Evolutionary conservation across 1,140 invertebrate genomes (phyloP).

Genomic region (Yoshiicerus persimilis): DNA sequence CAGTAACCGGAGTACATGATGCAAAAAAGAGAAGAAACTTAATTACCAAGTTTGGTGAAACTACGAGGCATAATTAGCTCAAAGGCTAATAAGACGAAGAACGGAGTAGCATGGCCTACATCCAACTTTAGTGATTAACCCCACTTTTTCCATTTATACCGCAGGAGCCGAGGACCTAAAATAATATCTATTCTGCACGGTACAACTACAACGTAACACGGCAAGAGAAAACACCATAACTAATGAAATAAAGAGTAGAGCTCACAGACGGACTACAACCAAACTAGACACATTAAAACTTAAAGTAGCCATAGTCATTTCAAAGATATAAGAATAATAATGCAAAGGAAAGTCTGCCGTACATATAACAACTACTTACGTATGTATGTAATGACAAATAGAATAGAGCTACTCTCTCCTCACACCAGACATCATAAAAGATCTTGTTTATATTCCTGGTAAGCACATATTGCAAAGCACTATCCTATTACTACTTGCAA

Average conservation of each 20-base stretch:
- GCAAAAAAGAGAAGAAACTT: background rate
- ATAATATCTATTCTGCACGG: background rate
- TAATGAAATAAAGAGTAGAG: conserved; percentile 1
- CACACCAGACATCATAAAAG: background rate
- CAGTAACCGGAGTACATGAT: background rate
- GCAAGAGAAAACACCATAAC: background rate
- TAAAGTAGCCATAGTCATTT: background rate
- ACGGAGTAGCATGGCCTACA: background rate
- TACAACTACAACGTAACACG: background rate
- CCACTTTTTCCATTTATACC: conserved; percentile 8
- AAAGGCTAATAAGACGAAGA: conserved; percentile 3
- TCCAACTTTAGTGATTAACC: conserved; percentile 20
- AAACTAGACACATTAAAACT: background rate
- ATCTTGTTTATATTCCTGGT: background rate
- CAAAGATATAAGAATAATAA: background rate
- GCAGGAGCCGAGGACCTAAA: background rate
- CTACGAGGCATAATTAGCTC: background rate
- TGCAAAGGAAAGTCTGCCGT: background rate
- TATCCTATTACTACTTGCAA: background rate
- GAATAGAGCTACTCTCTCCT: background rate
- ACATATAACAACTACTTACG: background rate
- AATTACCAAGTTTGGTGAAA: background rate
- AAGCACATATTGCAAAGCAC: conserved; percentile 13
- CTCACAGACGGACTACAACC: background rate
- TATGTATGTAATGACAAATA: background rate